Evolutionary conservation across 2,797 vertebrate genomes (phyloP).

Genomic region (Kryptopterus vitreolus): DNA sequence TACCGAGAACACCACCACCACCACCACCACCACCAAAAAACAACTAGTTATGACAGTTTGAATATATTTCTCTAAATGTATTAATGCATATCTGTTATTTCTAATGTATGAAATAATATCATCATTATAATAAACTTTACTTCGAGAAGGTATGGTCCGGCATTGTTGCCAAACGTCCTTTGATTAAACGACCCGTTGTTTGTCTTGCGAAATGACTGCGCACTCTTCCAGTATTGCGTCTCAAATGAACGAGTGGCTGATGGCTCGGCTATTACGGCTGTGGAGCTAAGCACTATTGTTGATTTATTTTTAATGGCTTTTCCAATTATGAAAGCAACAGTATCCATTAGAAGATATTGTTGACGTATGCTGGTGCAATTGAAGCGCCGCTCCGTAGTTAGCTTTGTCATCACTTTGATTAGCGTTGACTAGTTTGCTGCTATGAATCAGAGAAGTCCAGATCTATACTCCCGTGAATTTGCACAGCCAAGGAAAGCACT

Average conservation of each 20-base stretch:
- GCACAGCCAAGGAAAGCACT: slow-evolving; percentile 8
- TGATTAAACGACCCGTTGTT: slow-evolving; percentile 45
- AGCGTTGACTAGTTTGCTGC: slow-evolving; percentile 17
- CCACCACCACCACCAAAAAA: no score
- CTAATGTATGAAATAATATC: slow-evolving; percentile 12
- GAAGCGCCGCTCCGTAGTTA: slow-evolving; percentile 28
- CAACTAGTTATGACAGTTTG: not conserved
- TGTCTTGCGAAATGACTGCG: slow-evolving; percentile 46
- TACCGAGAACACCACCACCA: no score
- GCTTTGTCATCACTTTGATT: slow-evolving; percentile 34
- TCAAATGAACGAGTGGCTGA: slow-evolving; percentile 64
- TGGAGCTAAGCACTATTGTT: slow-evolving; percentile 69
- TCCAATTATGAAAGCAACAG: slow-evolving; percentile 70
- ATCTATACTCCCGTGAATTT: slow-evolving; percentile 23
- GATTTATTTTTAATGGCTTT: slow-evolving; percentile 76
- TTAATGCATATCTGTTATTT: not conserved
- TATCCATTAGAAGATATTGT: slow-evolving; percentile 67
- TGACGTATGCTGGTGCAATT: slow-evolving; percentile 51
- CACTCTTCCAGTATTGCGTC: slow-evolving; percentile 53
- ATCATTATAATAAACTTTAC: slow-evolving; percentile 10
- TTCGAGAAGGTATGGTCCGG: slow-evolving; percentile 23
- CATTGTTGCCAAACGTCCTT: slow-evolving; percentile 27
- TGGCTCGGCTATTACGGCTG: slow-evolving; percentile 64
- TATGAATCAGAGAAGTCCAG: slow-evolving; percentile 21
- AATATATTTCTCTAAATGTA: not conserved